Base-by-base conservation (phyloP, 2,797 vertebrate genomes). In the Sebastiscus albofasciatus region DNA sequence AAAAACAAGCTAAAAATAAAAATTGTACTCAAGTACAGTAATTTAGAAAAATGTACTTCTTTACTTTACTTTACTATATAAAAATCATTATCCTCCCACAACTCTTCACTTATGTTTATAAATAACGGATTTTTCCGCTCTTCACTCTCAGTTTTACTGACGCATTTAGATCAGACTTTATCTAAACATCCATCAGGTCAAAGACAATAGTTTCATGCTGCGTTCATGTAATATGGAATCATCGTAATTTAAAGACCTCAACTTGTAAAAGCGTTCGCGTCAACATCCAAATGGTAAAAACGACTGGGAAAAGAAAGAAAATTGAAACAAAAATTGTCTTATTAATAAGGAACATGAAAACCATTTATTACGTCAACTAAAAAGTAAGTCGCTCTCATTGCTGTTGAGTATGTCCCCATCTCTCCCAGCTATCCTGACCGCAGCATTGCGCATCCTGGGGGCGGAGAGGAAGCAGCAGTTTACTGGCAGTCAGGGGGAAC, bases 341-440 rank as follows among this genome's bases (percentile, higher is more conserved):
- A 22, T 7, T n/a, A 71, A 36, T 16, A 8, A 5, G 0, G 2
- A 10, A 4, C 3, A 42, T 39, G 1, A 34, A 74, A 36, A 72
- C 2, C 9, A 55, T 11, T 12, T n/a, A 24, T 73, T 12, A 18
- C 1, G 2, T 18, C 0, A 8, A 3, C 2, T 2, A 62, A 33
- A 52, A 39, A 39, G 5, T 12, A 3, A 2, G 18, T 52, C 5
- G 0, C 8, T 49, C n/a, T 26, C n/a, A 26, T 36, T 49, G 18
- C 12, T 14, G 24, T 8, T 31, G 1, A 4, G 4, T 2, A 2
- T 3, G 1, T 20, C 52, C 0, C 1, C 6, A 49, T 3, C 1
- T 62, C 1, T 52, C 1, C 29, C 24, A 26, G 46, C 2, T 5
- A 16, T 36, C 6, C 7, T 80, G 78, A 91, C 89, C n/a, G 83